Base-by-base conservation (phyloP, 2,797 vertebrate species). In the Phataginus tetradactyla region DNA sequence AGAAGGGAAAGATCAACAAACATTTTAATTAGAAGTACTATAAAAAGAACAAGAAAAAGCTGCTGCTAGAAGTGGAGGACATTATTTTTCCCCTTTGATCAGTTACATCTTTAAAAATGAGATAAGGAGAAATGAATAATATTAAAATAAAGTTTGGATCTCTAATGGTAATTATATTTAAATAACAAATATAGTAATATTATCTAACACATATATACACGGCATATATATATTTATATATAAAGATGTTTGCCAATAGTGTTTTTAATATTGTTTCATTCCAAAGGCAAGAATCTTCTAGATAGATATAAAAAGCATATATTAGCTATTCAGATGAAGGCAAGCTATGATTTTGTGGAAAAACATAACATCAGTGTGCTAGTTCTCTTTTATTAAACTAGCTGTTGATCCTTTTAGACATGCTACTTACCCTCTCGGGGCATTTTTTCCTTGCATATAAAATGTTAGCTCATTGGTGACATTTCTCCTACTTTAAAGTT, bases 201-300 rank as follows among this genome's bases (percentile, higher is more conserved):
- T 27, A 32, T 17, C 61, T 15, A 45, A 29, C 14, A 61, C 14
- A 61, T 27, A 51, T 27, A 20, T 21, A 51, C 20, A 72, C 57
- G 72, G 74, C 45, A 45, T 45, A 45, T 45, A 45, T 10, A 45
- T 45, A 45, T 45, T 45, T 45, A 45, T 45, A 45, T 45, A 45
- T 45, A 96, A 95, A 77, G 59, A 78, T 90, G 92, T 75, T 88
- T 25, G 78, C 55, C 84, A 95, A 96, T 37, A 89, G 7, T 86
- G 84, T 83, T 97, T 95, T 95, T 97, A 90, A 72, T 95, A 88
- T 14, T 69, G 10, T 89, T 91, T 29, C 4, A 92, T 75, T 95
- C 29, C 25, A 39, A 63, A 66, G 29, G 1, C 14, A 90, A 27
- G 10, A 53, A 90, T 53, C 1, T n/a, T 86, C 39, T 55, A 64